Percentiles rank a stretch among this genome's conserved stretches.
Conservation (phyloP, 1,140 invertebrate species). For the Drosophila truncata region DNA sequence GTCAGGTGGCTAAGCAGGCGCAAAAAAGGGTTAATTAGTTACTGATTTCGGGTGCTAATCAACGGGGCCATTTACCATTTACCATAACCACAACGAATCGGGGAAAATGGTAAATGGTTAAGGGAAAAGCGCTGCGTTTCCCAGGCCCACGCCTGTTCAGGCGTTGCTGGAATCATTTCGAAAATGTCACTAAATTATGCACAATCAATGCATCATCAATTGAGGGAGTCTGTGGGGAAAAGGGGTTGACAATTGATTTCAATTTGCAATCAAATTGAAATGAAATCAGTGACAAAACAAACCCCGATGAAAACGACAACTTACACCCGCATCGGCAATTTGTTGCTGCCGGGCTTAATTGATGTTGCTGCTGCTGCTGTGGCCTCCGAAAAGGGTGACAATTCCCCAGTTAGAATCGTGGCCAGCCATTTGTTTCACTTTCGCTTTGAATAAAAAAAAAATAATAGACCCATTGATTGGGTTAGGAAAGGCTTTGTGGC, state of each 20-base stretch:
- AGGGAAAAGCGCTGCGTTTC: conserved; percentile 11
- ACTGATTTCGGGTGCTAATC: conserved; percentile 57
- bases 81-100: conserved; percentile 46
- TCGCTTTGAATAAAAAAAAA: conserved; percentile 10
- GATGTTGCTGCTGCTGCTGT: conserved; percentile 58
- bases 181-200: conserved; percentile 78
- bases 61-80: conserved; percentile 27
- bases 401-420: conserved; percentile 63
- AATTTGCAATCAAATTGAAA: conserved; percentile 83
- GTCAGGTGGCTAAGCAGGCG: conserved; percentile 68
- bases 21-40: conserved; percentile 70
- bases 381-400: conserved; percentile 14
- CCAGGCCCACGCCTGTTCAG: conserved; percentile 13
- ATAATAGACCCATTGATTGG: conserved; percentile 36
- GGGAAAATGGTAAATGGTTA: neutral
- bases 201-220: conserved; percentile 73
- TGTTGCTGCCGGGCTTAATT: conserved; percentile 57
- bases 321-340: conserved; percentile 74
- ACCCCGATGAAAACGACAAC: conserved; percentile 55
- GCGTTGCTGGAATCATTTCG: conserved; percentile 7
- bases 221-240: conserved; percentile 8
- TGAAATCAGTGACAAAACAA: conserved; percentile 84
- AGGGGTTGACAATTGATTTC: conserved; percentile 78
- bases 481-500: conserved; percentile 9
- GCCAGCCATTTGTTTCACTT: conserved; percentile 77